Conservation (phyloP, 2,888 invertebrate genomes). For the Augiades crinisus region DNA sequence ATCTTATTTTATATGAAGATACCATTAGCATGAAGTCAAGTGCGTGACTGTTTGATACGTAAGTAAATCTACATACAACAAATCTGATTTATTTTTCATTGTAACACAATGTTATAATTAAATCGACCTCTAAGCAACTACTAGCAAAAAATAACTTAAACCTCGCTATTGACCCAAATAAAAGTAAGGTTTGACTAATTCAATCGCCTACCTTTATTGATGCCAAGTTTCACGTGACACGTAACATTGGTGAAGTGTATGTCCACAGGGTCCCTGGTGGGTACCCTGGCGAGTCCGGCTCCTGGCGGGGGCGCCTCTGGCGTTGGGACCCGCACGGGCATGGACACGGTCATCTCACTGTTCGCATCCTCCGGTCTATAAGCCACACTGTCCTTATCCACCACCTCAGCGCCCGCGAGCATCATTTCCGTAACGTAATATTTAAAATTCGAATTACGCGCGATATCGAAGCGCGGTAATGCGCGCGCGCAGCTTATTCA, state of each 20-base stretch:
- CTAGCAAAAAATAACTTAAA: no score
- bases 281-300: constrained; percentile 48
- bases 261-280: constrained; percentile 81
- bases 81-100: no score
- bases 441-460: constrained; percentile 39
- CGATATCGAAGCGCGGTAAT: constrained; percentile 52
- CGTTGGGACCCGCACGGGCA: constrained; percentile 28
- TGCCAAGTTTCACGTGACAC: constrained; percentile 87
- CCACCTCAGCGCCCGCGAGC: constrained; percentile 72
- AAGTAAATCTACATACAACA: no score
- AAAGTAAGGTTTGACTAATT: no score
- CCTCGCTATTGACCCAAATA: not conserved
- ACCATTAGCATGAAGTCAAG: no score
- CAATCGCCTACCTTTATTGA: constrained; percentile 85
- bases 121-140: no score
- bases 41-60: no score
- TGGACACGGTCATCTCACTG: constrained; percentile 13
- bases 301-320: constrained; percentile 19
- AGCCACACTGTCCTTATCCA: constrained; percentile 58
- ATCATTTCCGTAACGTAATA: constrained; percentile 50
- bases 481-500: constrained; percentile 49
- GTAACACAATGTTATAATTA: no score
- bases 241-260: constrained; percentile 88
- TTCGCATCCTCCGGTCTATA: constrained; percentile 39
- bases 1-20: no score